Base-by-base conservation (phyloP, 1,140 invertebrate species). In the Diabrotica virgifera region DNA sequence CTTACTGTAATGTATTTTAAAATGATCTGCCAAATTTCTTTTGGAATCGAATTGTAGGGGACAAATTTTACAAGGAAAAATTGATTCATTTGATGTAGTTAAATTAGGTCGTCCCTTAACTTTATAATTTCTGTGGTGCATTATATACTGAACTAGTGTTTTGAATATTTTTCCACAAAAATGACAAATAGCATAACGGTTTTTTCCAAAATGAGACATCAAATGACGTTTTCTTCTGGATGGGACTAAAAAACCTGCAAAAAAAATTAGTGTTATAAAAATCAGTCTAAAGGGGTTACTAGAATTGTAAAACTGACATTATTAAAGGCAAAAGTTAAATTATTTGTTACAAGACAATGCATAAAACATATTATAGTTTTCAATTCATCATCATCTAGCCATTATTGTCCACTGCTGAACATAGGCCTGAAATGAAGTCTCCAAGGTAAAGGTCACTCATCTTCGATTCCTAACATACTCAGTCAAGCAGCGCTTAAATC, bases 1-100 rank as follows among this genome's bases (percentile, higher is more conserved):
- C 65, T 78, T 79, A 0, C 75, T 73, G 8, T 72, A 72, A 52
- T 80, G 79, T 36, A 72, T 69, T 24, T 70, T 54, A 37, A 72
- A 71, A 61, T 78, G 77, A 5, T 67, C 72, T 38, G 70, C 64
- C 5, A 75, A 59, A 54, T 65, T 70, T 5, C 59, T 67, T 60
- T 76, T 74, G 12, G 70, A 70, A 13, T 68, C 72, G 0, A 84
- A 63, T 0, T 78, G 79, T 46, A 79, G 81, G 0, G 82, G 82
- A 40, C 83, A 84, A 9, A 83, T 79, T 65, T 82, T 80, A 59
- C 82, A 84, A 12, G 82, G 78, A 54, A 57, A 72, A 10, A 46
- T n/a, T 46, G 40, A 46, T n/a, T 46, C n/a, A 46, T 46, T 46
- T 46, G 5, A n/a, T 8, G 8, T 46, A 4, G n/a, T 46, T 10